These are phyloP conservation scores for Drosophila ustulata DNA, from an alignment of 2,888 invertebrate species.

Conservation along the genomic window DNA sequence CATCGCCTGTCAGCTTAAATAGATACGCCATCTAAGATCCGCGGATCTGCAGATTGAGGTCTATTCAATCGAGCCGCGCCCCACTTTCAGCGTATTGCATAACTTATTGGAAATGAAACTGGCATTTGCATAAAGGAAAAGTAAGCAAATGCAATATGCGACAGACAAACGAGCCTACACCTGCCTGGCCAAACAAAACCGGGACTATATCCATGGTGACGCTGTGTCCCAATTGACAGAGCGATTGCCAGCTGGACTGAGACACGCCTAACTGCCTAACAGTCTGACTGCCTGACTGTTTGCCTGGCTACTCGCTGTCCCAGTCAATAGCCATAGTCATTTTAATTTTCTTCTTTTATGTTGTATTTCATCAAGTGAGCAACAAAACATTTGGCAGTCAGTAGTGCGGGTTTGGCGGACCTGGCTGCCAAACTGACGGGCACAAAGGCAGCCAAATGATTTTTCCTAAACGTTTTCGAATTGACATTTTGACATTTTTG, in stretches of 20 bases:
- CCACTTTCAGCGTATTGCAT: constrained; percentile 46
- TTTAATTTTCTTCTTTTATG: constrained; percentile 17
- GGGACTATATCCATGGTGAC: constrained; percentile 28
- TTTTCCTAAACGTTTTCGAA: constrained; percentile 75
- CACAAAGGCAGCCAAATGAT: constrained; percentile 43
- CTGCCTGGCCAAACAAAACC: constrained; percentile 60
- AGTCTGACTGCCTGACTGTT: constrained; percentile 18
- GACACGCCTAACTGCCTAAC: constrained; percentile 26
- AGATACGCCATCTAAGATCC: constrained; percentile 12
- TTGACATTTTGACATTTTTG: constrained; percentile 80
- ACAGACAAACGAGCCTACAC: constrained; percentile 76
- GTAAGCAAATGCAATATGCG: constrained; percentile 64
- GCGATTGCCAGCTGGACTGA: constrained; percentile 15
- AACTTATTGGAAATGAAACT: constrained; percentile 31
- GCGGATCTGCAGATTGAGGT: constrained; percentile 26
- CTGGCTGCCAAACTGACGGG: constrained; percentile 13
- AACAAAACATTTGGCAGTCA: constrained; percentile 56
- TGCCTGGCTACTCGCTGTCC: constrained; percentile 8
- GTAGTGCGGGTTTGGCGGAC: constrained; percentile 11
- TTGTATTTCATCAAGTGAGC: constrained; percentile 36
- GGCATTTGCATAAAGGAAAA: constrained; percentile 74
- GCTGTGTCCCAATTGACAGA: constrained; percentile 12
- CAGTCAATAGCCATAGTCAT: constrained; percentile 44
- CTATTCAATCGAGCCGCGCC: constrained; percentile 30
- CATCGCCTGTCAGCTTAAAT: constrained; percentile 30